Evolutionary conservation across 2,797 vertebrate species (phyloP).

Genomic region (Catamblyrhynchus diadema): DNA sequence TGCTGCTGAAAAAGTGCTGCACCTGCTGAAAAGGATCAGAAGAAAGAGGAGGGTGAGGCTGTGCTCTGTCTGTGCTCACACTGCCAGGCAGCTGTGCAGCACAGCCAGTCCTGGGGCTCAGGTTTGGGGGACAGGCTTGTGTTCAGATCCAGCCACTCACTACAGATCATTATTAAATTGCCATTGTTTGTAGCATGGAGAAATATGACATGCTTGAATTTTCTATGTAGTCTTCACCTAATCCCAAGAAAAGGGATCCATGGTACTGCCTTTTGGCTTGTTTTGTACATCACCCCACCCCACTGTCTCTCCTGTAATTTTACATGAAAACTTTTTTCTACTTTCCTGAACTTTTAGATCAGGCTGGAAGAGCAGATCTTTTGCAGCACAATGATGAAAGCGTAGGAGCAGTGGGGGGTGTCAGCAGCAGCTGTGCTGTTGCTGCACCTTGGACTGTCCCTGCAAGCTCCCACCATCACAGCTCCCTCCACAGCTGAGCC

Average conservation of each 20-base stretch:
- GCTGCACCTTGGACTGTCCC: neutral
- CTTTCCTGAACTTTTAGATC: neutral
- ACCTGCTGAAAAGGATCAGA: neutral
- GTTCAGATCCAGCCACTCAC: neutral
- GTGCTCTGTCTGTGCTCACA: neutral
- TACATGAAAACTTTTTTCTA: neutral
- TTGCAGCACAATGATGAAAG: neutral
- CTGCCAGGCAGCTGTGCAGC: neutral
- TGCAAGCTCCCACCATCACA: neutral
- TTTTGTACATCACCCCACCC: neutral
- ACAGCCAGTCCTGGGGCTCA: neutral
- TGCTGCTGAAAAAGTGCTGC: neutral
- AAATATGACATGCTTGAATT: neutral
- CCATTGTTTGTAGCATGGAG: neutral
- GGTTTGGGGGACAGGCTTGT: fast-evolving
- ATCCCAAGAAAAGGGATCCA: neutral
- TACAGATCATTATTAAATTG: fast-evolving
- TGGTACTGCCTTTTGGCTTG: neutral
- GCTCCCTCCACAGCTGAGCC: neutral
- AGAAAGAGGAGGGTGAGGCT: neutral
- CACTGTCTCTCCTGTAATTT: neutral
- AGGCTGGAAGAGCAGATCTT: neutral
- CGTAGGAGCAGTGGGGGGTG: fast-evolving
- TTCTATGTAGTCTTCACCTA: neutral
- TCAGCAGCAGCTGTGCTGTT: neutral